These are phyloP conservation scores for Strigops habroptila DNA, from an alignment of 2,113 vertebrate species.

Conservation along the genomic window DNA sequence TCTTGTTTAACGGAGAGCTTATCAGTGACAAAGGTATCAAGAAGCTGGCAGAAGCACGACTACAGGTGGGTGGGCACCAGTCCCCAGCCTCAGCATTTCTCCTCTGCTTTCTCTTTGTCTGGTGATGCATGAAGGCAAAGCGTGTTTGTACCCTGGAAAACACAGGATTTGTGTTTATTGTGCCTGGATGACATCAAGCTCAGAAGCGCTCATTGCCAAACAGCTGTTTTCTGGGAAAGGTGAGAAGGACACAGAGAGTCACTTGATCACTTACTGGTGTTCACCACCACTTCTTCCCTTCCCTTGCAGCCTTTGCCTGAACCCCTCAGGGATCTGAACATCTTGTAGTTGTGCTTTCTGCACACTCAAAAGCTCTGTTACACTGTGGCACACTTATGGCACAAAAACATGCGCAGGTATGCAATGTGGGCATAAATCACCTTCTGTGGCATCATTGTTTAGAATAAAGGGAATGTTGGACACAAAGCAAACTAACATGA, in stretches of 20 bases:
- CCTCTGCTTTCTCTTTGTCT: not conserved
- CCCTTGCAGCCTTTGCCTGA: not conserved
- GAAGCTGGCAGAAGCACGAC: not conserved
- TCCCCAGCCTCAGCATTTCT: not conserved
- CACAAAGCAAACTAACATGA: not conserved
- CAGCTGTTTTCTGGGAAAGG: not conserved
- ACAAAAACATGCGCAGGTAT: not conserved
- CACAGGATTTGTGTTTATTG: not conserved
- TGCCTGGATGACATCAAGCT: not conserved
- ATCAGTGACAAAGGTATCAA: not conserved
- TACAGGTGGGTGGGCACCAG: not conserved
- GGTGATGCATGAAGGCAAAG: not conserved
- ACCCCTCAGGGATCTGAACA: not conserved
- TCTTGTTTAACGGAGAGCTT: not conserved
- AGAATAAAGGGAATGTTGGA: not conserved
- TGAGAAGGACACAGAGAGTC: not conserved
- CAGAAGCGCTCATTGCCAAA: not conserved
- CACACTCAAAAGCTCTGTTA: not conserved
- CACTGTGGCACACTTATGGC: not conserved
- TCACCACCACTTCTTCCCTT: not conserved
- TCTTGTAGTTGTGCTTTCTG: not conserved
- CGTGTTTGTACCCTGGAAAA: not conserved
- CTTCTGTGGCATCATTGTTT: not conserved
- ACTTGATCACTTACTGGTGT: not conserved
- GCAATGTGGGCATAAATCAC: not conserved